phyloP scores from a whole-genome alignment of 2,888 invertebrate species.

The Ptilodon capucinus region DNA sequence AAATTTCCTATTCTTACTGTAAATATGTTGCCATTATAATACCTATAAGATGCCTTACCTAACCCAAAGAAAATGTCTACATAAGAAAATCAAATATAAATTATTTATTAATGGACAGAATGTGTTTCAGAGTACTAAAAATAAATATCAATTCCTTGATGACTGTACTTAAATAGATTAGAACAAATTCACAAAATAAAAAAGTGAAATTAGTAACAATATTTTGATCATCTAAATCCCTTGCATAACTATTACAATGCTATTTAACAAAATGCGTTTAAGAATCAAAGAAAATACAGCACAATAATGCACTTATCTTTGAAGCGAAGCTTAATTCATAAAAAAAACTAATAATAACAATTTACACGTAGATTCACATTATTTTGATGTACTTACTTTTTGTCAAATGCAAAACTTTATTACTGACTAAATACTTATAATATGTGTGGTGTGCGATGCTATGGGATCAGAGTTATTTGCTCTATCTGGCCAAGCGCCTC shows the following conservation, averaged over 20 bases:
- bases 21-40: not conserved
- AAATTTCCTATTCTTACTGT: not conserved
- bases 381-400: no score
- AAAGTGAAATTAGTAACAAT: not conserved
- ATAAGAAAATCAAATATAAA: not conserved
- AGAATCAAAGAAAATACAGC: constrained; percentile 31
- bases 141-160: constrained; percentile 14
- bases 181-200: not conserved
- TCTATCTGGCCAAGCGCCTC: not conserved
- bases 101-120: constrained; percentile 36
- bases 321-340: no score
- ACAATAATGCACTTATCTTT: no score
- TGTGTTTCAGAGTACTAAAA: constrained; percentile 29
- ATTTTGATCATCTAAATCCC: constrained; percentile 7
- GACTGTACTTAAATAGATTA: constrained; percentile 9
- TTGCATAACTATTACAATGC: constrained; percentile 5
- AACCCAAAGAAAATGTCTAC: no score
- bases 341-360: no score
- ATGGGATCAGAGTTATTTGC: not conserved
- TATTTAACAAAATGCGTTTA: constrained; percentile 39
- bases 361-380: no score
- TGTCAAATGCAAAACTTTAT: not conserved
- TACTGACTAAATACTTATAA: not conserved
- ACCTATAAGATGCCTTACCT: not conserved
- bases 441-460: not conserved